Base-by-base conservation (phyloP, 2,888 invertebrate species). In the Kuschelorhynchus macadamiae region DNA sequence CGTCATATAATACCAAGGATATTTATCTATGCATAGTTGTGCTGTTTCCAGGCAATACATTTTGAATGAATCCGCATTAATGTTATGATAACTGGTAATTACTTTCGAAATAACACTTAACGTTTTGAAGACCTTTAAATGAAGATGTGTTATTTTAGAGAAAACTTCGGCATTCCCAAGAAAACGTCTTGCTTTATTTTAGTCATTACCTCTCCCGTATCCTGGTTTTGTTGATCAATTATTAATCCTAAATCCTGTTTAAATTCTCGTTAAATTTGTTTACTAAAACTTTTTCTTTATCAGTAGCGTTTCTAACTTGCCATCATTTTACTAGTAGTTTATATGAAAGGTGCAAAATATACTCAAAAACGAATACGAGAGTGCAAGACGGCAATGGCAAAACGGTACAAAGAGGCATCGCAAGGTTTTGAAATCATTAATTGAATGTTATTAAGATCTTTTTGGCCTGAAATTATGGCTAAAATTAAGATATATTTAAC, bases 11-110 rank as follows among this genome's bases (percentile, higher is more conserved):
- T 52, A 16, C 33, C 53, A 52, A 16, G 53, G 53, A 32, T 52
- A 52, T n/a, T 14, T 12, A 7, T n/a, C 11, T 16, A 18, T 17
- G 12, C 8, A 21, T 8, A 56, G 12, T 42, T 18, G 5, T 42
- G 20, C 56, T n/a, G 46, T 46, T 32, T 32, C 59, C 16, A 59
- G n/a, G 16, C 41, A 7, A 36, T 30, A 59, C 17, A 11, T 33
- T 32, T 59, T 46, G 21, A 59, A 59, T 12, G 30, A 8, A 16
- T 59, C 21, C 16, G 5, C 59, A 59, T 59, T 18, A 47, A 59
- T 59, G 9, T 21, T 59, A 14, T 59, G 30, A 30, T 59, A 59
- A 47, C 46, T 47, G 18, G 59, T 42, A 59, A 59, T 59, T 14
- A 47, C 59, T 47, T 59, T 46, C 11, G 47, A 17, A 59, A 59